Evolutionary conservation across 2,113 vertebrate species (phyloP).

Genomic region (Ginglymostoma cirratum): DNA sequence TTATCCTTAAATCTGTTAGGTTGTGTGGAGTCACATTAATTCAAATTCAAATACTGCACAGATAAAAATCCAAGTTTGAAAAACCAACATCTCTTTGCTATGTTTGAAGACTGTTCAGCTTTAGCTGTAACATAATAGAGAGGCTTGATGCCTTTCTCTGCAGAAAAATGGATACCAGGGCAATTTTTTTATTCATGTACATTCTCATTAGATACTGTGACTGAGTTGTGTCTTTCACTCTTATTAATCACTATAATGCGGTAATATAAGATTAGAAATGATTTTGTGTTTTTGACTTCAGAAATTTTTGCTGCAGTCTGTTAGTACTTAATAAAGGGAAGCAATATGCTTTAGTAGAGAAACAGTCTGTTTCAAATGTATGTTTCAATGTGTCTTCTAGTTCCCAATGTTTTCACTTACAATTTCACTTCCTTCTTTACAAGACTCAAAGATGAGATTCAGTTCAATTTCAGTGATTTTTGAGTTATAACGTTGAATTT

Average conservation of each 20-base stretch:
- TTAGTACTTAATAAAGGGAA: neutral
- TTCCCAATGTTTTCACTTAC: no score
- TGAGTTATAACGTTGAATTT: neutral
- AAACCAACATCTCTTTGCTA: neutral
- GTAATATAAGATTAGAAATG: neutral
- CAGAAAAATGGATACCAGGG: neutral
- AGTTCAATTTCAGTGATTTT: neutral
- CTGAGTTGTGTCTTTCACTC: neutral
- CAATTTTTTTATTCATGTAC: constrained; percentile 16
- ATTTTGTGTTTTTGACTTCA: neutral
- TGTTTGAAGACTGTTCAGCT: neutral
- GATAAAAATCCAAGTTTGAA: neutral
- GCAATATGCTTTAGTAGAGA: neutral
- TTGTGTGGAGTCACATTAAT: neutral
- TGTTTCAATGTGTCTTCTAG: no score
- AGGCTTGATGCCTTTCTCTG: neutral
- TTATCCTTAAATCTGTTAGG: neutral
- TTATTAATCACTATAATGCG: neutral
- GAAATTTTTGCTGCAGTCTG: neutral
- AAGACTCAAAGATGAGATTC: neutral
- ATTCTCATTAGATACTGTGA: neutral
- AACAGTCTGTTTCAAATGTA: neutral
- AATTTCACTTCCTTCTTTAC: neutral
- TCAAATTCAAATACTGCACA: neutral
- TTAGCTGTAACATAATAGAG: neutral